phyloP scores from a whole-genome alignment of 2,888 invertebrate genomes.

The Andrena minutula region DNA sequence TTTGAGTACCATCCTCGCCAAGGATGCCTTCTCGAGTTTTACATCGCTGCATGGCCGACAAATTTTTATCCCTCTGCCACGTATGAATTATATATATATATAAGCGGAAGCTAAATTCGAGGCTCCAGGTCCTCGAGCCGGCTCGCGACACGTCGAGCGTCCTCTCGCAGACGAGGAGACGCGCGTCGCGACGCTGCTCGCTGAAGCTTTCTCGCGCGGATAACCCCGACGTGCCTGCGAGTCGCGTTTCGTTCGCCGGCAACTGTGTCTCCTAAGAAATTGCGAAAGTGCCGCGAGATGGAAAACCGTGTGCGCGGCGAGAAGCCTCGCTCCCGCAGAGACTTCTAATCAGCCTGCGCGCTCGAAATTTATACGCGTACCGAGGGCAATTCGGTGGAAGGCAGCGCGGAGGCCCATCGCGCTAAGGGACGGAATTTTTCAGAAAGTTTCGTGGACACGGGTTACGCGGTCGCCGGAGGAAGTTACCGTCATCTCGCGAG shows the following conservation, averaged over 20 bases:
- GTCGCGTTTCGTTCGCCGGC: neutral
- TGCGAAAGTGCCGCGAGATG: no score
- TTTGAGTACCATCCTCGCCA: no score
- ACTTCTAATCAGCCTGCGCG: neutral
- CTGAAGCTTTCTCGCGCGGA: neutral
- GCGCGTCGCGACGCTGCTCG: slow-evolving; percentile 13
- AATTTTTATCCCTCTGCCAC: slow-evolving; percentile 18
- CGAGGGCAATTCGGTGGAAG: neutral
- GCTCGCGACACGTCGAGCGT: slow-evolving; percentile 9
- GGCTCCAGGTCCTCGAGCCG: slow-evolving; percentile 18
- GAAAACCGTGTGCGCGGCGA: neutral
- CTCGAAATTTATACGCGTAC: slow-evolving; percentile 34
- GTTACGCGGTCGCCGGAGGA: slow-evolving; percentile 25
- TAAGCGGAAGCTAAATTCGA: slow-evolving; percentile 6
- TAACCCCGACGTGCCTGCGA: slow-evolving; percentile 3
- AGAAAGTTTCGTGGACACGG: slow-evolving; percentile 42
- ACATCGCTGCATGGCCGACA: neutral
- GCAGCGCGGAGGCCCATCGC: neutral
- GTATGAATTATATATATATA: slow-evolving; percentile 32
- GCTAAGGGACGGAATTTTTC: slow-evolving; percentile 42
- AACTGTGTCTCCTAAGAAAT: no score
- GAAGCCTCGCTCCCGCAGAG: neutral
- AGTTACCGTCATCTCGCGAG: slow-evolving; percentile 33
- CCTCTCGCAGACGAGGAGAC: neutral
- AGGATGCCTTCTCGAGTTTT: neutral